Evolutionary conservation across 2,113 vertebrate species (phyloP).

Genomic region (Perccottus glenii): DNA sequence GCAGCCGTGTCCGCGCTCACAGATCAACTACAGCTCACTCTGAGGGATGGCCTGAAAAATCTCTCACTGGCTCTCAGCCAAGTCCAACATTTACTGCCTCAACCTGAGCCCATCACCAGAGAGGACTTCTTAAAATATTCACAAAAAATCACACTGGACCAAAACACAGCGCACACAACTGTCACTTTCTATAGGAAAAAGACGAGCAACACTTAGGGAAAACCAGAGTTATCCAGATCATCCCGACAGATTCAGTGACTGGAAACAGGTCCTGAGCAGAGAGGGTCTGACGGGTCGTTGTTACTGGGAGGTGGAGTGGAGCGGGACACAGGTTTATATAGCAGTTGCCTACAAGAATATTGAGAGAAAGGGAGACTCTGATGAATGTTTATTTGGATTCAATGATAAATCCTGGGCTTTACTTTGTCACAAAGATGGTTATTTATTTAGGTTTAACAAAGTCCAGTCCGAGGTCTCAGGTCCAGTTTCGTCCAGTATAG

Average conservation of each 20-base stretch:
- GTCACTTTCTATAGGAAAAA: background rate
- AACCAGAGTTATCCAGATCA: background rate
- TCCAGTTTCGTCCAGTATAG: too few species aligned
- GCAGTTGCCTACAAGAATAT: background rate
- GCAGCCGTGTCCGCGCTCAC: too few species aligned
- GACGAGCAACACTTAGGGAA: background rate
- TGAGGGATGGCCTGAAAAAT: too few species aligned
- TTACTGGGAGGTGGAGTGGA: constrained; percentile 5
- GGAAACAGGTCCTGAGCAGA: background rate
- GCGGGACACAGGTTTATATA: background rate
- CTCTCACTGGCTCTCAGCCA: too few species aligned
- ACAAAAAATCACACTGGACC: background rate
- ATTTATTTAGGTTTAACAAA: too few species aligned
- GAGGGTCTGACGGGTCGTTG: background rate
- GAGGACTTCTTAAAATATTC: background rate
- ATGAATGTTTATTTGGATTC: background rate
- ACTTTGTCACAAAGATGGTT: too few species aligned
- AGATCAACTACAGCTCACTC: too few species aligned
- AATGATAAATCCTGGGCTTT: constrained; percentile 1
- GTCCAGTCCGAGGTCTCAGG: too few species aligned
- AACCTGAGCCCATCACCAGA: constrained; percentile 7
- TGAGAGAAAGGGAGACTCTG: background rate
- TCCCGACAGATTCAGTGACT: background rate
- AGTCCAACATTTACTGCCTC: background rate
- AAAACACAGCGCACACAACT: background rate